A percentile compares a stretch with the other conserved stretches of the same genome.
Conservation (phyloP, 2,797 vertebrate species). For the Enteromius mattozi region DNA sequence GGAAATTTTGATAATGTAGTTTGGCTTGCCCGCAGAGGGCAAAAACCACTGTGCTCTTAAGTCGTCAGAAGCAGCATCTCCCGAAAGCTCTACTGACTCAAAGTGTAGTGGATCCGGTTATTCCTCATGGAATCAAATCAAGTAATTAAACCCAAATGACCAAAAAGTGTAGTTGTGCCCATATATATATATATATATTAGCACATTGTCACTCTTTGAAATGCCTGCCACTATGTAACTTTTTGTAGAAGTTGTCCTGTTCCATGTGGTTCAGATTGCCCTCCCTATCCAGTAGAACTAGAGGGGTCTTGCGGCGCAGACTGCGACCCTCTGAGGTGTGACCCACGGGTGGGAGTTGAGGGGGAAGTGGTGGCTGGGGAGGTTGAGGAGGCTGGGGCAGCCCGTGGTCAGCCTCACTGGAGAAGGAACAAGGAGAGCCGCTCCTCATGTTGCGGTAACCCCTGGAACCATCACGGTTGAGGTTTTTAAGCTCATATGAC, state of each 20-base stretch:
- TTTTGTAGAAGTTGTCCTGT: conserved; percentile 77
- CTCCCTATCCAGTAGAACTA: conserved; percentile 71
- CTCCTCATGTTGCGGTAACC: conserved; percentile 79
- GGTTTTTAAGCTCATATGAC: conserved; percentile 80
- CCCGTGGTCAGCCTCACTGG: conserved; percentile 78
- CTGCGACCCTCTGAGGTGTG: conserved; percentile 73
- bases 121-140: conserved; percentile 31
- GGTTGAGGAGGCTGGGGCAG: conserved; percentile 35
- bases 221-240: conserved; percentile 76
- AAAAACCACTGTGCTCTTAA: conserved; percentile 55
- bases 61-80: conserved; percentile 42
- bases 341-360: conserved; percentile 62
- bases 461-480: conserved; percentile 77
- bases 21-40: conserved; percentile 11
- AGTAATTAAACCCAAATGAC: conserved; percentile 41
- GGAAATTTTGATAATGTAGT: conserved; percentile 28
- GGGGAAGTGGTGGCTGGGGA: conserved; percentile 51
- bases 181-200: conserved; percentile 48
- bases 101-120: conserved; percentile 1
- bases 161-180: conserved; percentile 43
- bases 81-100: conserved; percentile 18
- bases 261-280: conserved; percentile 67
- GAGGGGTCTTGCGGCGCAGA: conserved; percentile 82
- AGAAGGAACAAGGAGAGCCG: conserved; percentile 75
- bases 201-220: conserved; percentile 79